Base-by-base conservation (phyloP, 2,888 invertebrate genomes). In the Ennomos quercinarius region DNA sequence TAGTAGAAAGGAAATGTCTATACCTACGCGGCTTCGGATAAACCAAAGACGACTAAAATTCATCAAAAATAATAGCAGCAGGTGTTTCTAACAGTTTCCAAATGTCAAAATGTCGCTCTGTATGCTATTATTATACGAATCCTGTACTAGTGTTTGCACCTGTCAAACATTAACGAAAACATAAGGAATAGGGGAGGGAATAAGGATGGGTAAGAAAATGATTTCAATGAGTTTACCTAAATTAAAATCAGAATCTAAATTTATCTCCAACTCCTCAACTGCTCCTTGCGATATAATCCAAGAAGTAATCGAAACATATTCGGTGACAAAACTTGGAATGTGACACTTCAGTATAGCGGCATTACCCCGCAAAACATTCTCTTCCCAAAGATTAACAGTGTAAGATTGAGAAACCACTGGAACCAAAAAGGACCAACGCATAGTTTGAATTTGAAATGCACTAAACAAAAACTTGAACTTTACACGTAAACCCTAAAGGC, bases 271-370 rank as follows among this genome's bases (percentile, higher is more conserved):
- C 72, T 89, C 86, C 64, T 87, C 84, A 49, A 93, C 93, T 84
- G 95, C 96, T 81, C 70, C 75, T 74, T 79, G 76, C 44, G 96
- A 96, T 88, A 97, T 95, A 80, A 97, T 94, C 98, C 98, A 98
- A 80, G 97, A 96, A 78, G 95, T 95, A 76, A 97, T 95, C 81
- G 94, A 94, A 76, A 98, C 97, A 93, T 97, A 98, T 93, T 98
- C 98, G 83, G 97, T 96, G 78, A 97, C 97, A 93, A 98, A 98
- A 93, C 97, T 97, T 78, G 98, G 97, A 88, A 98, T 97, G 91
- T 97, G 97, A 93, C 98, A 98, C 94, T 98, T 97, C 79, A 98
- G 93, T 87, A 97, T 96, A 76, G 97, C 98, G 75, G 97, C 96
- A 92, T 98, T 98, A 78, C 97, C 97, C 81, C 96, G 95, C 76